Conservation (phyloP, 2,888 invertebrate species). For the Ochlodes sylvanus region DNA sequence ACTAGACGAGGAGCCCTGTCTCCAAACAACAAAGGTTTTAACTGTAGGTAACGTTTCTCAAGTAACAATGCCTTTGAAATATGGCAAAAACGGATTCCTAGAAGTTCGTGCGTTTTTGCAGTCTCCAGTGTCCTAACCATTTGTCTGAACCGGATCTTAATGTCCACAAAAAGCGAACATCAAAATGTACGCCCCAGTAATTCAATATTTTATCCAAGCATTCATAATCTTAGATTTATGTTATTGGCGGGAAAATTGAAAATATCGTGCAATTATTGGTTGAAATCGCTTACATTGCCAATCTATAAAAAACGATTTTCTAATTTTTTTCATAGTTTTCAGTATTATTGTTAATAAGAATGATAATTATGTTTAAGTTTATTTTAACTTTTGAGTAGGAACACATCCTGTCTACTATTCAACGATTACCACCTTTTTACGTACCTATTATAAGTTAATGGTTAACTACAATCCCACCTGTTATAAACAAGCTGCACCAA, state of each 20-base stretch:
- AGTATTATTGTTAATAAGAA: no score
- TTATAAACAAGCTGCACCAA: no score
- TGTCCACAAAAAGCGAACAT: conserved; percentile 29
- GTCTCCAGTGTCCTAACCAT: conserved; percentile 18
- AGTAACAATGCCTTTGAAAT: conserved; percentile 14
- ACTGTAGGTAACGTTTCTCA: not conserved
- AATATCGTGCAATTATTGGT: conserved; percentile 19
- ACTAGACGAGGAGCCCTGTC: not conserved
- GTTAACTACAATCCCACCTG: no score
- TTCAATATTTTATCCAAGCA: conserved; percentile 34
- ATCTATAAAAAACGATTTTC: no score
- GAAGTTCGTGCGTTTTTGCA: conserved; percentile 27
- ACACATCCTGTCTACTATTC: no score
- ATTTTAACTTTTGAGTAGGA: no score
- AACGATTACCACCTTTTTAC: no score
- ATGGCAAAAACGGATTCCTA: conserved; percentile 31
- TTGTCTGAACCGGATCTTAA: conserved; percentile 33
- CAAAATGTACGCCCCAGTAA: conserved; percentile 35
- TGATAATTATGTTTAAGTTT: no score
- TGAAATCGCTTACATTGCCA: no score
- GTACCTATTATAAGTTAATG: no score
- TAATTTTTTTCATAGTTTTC: no score
- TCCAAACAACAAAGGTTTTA: conserved; percentile 8
- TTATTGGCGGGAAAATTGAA: conserved; percentile 26
- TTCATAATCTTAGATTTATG: conserved; percentile 29